Evolutionary conservation across 1,140 invertebrate species (phyloP).

Genomic region (Phortica variegata): DNA sequence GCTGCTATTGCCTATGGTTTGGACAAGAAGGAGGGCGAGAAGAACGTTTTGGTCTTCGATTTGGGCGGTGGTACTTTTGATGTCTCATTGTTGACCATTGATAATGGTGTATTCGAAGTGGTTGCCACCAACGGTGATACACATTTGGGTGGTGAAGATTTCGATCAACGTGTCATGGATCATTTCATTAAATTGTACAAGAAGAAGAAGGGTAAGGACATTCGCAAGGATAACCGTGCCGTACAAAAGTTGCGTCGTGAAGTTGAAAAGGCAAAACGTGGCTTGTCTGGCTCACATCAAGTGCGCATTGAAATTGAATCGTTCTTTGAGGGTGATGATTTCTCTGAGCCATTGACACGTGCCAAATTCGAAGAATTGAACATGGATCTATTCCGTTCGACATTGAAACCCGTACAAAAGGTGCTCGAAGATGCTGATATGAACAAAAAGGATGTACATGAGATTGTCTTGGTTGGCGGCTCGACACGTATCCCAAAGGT

Average conservation of each 20-base stretch:
- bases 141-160: conserved; percentile 98
- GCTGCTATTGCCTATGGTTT: conserved; percentile 99
- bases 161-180: conserved; percentile 98
- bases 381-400: conserved; percentile 98
- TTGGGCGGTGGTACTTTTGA: conserved; percentile 99
- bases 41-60: conserved; percentile 99
- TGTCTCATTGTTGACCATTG: conserved; percentile 97
- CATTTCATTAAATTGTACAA: conserved; percentile 99
- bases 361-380: conserved; percentile 99
- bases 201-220: conserved; percentile 98
- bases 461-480: conserved; percentile 98
- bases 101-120: conserved; percentile 91
- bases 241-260: conserved; percentile 95
- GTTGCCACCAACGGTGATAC: conserved; percentile 98
- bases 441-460: conserved; percentile 98
- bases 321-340: conserved; percentile 98
- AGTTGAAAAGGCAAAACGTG: conserved; percentile 97
- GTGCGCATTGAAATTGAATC: conserved; percentile 99
- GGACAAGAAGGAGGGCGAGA: conserved; percentile 98
- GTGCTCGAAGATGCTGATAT: conserved; percentile 97
- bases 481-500: conserved; percentile 99
- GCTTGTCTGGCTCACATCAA: conserved; percentile 92
- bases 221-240: conserved; percentile 91
- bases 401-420: conserved; percentile 98
- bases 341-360: conserved; percentile 97